Evolutionary conservation across 2,888 invertebrate species (phyloP).

Genomic region (Patella ulyssiponensis): DNA sequence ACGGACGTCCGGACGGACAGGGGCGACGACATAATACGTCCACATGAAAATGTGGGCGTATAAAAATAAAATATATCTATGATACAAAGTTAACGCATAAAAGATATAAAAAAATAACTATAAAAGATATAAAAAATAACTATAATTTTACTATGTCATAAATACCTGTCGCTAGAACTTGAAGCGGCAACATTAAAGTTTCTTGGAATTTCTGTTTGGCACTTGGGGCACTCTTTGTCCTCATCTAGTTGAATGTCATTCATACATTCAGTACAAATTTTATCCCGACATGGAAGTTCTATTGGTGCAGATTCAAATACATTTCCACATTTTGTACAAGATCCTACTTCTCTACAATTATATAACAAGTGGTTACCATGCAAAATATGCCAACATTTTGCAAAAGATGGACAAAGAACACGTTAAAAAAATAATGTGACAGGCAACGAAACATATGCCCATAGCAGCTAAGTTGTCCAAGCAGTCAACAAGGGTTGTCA

Average conservation of each 20-base stretch:
- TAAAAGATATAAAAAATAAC: too few relatives aligned
- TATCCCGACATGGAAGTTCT: conserved; percentile 58
- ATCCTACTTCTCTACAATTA: conserved; percentile 36
- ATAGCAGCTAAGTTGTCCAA: not conserved
- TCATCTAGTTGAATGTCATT: conserved; percentile 36
- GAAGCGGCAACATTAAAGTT: conserved; percentile 35
- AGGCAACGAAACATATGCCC: not conserved
- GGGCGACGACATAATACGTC: too few relatives aligned
- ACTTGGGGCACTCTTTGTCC: conserved; percentile 45
- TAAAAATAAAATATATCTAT: too few relatives aligned
- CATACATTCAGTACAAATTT: conserved; percentile 56
- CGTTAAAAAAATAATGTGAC: not conserved
- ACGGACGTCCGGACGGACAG: too few relatives aligned
- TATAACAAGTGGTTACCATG: not conserved
- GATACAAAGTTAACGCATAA: too few relatives aligned
- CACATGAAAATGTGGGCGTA: too few relatives aligned
- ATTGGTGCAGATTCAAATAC: conserved; percentile 51
- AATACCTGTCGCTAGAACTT: conserved; percentile 24
- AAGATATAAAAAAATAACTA: too few relatives aligned
- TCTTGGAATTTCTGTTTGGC: conserved; percentile 39
- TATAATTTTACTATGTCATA: too few relatives aligned
- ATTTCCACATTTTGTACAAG: conserved; percentile 51
- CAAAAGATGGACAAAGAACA: not conserved
- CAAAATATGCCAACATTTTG: not conserved
- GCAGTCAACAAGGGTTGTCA: too few relatives aligned